Evolutionary conservation across 2,797 vertebrate genomes (phyloP).

Genomic region (Mareca strepera): DNA sequence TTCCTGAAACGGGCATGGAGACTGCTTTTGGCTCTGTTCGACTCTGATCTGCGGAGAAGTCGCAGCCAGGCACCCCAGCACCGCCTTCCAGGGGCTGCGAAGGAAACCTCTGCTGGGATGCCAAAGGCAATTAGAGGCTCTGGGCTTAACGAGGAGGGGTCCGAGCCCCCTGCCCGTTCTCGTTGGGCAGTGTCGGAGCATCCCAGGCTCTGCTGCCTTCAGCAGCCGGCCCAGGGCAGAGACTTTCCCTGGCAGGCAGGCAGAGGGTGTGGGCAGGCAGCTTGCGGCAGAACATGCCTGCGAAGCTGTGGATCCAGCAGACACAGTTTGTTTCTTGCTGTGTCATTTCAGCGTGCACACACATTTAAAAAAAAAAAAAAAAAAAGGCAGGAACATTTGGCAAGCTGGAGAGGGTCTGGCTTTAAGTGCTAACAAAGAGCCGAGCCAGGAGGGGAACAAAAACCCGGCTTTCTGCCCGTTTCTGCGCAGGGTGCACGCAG

Average conservation of each 20-base stretch:
- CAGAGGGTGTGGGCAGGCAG: constrained; percentile 39
- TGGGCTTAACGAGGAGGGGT: neutral
- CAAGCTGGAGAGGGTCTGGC: constrained; percentile 29
- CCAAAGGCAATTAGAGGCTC: neutral
- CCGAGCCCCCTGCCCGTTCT: neutral
- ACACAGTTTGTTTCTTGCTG: constrained; percentile 60
- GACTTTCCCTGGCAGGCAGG: constrained; percentile 36
- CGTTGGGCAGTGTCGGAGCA: neutral
- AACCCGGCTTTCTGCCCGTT: neutral
- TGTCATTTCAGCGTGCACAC: constrained; percentile 44
- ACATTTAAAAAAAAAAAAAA: neutral
- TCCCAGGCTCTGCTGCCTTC: neutral
- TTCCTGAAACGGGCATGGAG: fast-evolving
- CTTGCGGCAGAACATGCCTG: constrained; percentile 20
- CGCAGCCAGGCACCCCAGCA: neutral
- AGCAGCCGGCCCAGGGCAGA: constrained; percentile 39
- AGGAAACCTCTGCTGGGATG: neutral
- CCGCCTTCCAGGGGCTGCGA: fast-evolving
- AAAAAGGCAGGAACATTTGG: constrained; percentile 27
- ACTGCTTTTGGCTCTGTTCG: neutral
- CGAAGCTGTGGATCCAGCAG: constrained; percentile 50
- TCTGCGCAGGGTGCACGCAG: neutral
- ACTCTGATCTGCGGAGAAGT: neutral
- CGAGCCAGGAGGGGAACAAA: neutral
- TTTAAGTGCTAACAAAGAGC: neutral